Evolutionary conservation across 2,888 invertebrate genomes (phyloP).

Genomic region (Philaethria dido): DNA sequence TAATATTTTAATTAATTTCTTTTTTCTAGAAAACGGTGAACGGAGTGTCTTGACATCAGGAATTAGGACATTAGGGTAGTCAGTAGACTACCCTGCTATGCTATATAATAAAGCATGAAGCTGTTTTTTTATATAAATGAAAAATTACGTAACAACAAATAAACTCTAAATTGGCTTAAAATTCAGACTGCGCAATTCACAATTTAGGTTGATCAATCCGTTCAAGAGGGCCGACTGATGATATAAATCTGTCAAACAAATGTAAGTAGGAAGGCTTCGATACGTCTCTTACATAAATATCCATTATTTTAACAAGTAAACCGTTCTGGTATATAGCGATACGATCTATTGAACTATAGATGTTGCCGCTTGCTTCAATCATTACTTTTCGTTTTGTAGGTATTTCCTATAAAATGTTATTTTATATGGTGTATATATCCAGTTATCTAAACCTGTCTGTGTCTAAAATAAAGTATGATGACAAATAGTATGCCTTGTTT

Average conservation of each 20-base stretch:
- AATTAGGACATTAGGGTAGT: no score
- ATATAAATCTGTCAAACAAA: slow-evolving; percentile 46
- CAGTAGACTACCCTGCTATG: no score
- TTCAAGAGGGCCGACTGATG: slow-evolving; percentile 43
- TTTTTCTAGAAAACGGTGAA: no score
- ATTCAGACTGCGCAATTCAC: slow-evolving; percentile 50
- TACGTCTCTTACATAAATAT: slow-evolving; percentile 44
- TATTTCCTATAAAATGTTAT: not conserved
- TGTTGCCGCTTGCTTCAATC: slow-evolving; percentile 16
- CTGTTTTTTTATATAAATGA: not conserved
- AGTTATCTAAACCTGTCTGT: not conserved
- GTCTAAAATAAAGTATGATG: no score
- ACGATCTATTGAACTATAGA: slow-evolving; percentile 17
- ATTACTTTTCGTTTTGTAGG: no score
- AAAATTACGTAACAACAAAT: slow-evolving; percentile 9
- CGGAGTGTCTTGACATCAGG: no score
- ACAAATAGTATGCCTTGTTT: no score
- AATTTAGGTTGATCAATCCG: slow-evolving; percentile 54
- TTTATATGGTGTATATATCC: not conserved
- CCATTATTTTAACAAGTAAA: slow-evolving; percentile 45
- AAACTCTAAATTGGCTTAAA: slow-evolving; percentile 45
- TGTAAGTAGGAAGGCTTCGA: slow-evolving; percentile 29
- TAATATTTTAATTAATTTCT: no score
- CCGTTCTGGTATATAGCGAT: slow-evolving; percentile 17
- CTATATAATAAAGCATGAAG: no score